Base-by-base conservation (phyloP, 2,797 vertebrate genomes). In the Rhabdophis nuchalis region DNA sequence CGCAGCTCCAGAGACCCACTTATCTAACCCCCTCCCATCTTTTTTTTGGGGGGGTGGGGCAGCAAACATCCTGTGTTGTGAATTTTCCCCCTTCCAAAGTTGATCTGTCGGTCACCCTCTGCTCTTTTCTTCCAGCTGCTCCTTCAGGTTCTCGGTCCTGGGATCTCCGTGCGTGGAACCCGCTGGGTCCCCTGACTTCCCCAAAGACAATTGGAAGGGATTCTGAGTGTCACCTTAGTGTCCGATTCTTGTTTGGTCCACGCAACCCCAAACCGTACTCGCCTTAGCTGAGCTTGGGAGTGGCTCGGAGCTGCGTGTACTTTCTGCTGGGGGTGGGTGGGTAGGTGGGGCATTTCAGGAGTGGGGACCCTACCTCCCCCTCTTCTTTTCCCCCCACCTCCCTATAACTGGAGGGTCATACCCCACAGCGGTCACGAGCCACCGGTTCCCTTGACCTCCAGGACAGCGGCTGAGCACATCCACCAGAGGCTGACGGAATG, bases 191-290 rank as follows among this genome's bases (percentile, higher is more conserved):
- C 61, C 23, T 23, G 27, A 12, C 50, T 54, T 77, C 57, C 54
- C 46, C 8, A 16, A 87, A 82, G 46, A 56, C 23, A 14, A 32
- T 56, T 41, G 4, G 29, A 72, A 18, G 23, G 12, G 25, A 86
- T 46, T 85, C 87, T 46, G 56, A 93, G 46, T 14, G 9, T 64
- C 6, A 5, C 23, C 5, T 46, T 85, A 0, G 11, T 58, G n/a
- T 18, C 11, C 18, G 1, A 0, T 1, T n/a, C 12, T 11, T 5
- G 2, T 29, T 4, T 27, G 11, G 1, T 50, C 50, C 50, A 46
- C 29, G 25, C 72, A 82, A 82, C 36, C 36, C 20, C 20, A 82
- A 52, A 5, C 90, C 20, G 18, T 25, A 5, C 11, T 6, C 0
- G 0, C 11, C 56, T 25, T 13, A 13, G 2, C 1, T 25, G 29